Evolutionary conservation across 2,113 vertebrate genomes (phyloP), one percentile per base, ranked within the genome.

Genomic region (Perca flavescens): DNA sequence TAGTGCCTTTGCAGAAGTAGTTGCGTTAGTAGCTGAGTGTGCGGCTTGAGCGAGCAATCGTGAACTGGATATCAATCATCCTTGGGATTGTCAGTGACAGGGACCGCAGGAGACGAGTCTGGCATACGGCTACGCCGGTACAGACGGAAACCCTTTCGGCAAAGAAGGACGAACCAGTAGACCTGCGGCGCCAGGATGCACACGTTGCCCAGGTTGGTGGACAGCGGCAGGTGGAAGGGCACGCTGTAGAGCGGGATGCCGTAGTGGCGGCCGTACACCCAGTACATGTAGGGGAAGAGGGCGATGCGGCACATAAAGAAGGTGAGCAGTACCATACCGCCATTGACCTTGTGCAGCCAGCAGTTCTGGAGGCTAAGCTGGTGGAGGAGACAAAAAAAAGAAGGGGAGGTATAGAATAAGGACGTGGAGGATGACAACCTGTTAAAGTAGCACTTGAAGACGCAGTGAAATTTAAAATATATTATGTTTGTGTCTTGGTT

Each of bases 211-310:
- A 99, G 87, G 69, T 98, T 99, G 95, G 97, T 87, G 83, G 94
- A 87, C 56, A 97, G 88, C 1, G 98, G 96, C 89, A 99, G 96
- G 91, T 94, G 95, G 93, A 97, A 96, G 43, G 97, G 98, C 71
- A 97, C 97, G 64, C 86, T 86, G 92, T 97, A 94, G 3, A 96
- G 3, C 0, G 96, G 96, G 58, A 99, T 92, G 34, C 95, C 95
- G 78, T 94, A 90, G 86, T 99, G 97, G 21, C 82, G 93, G 50
- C 90, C 96, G 0, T 99, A 99, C 80, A 95, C 93, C 91, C 95
- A 95, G 92, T 99, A 99, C 98, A 99, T 99, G 95, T 95, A 99
- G 9, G 97, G 98, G 92, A 99, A 99, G 57, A 99, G 96, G 17
- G 96, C 94, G 58, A 99, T 98, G 86, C 98, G 98, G 93, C 97